A percentile compares a stretch with the other conserved stretches of the same genome.
These are phyloP conservation scores for Chrysina gloriosa DNA, from an alignment of 2,888 invertebrate species.

Conservation along the genomic window DNA sequence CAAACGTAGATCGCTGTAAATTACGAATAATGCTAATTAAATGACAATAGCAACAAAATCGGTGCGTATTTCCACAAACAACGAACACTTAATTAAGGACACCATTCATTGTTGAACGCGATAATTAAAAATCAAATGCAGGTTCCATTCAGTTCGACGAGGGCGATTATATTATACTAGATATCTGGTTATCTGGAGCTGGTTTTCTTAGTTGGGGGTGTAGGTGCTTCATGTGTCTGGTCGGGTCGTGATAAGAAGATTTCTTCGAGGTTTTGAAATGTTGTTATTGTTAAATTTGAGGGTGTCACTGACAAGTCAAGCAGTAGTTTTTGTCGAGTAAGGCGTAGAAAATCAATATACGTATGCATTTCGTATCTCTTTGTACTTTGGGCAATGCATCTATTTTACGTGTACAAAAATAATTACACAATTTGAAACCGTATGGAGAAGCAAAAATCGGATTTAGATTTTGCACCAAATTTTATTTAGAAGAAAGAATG, in stretches of 20 bases:
- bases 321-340: not conserved
- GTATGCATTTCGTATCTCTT: too few relatives aligned
- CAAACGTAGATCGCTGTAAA: too few relatives aligned
- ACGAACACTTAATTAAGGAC: conserved; percentile 37
- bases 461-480: too few relatives aligned
- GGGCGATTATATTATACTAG: conserved; percentile 20
- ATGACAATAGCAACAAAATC: conserved; percentile 36
- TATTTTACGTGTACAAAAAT: too few relatives aligned
- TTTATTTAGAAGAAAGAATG: too few relatives aligned
- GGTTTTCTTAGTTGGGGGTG: conserved; percentile 43
- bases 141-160: conserved; percentile 38
- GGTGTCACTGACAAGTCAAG: conserved; percentile 32
- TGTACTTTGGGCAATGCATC: too few relatives aligned
- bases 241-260: conserved; percentile 46
- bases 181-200: conserved; percentile 19
- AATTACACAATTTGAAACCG: too few relatives aligned
- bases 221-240: conserved; percentile 46
- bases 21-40: conserved; percentile 34
- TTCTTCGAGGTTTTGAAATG: conserved; percentile 42
- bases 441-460: too few relatives aligned
- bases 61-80: conserved; percentile 30
- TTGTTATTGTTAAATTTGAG: conserved; percentile 46
- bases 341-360: conserved; percentile 17
- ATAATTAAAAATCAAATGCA: conserved; percentile 47
- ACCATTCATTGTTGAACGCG: conserved; percentile 34